Evolutionary conservation across 2,888 invertebrate genomes (phyloP).

Genomic region (Phaedon cochleariae): DNA sequence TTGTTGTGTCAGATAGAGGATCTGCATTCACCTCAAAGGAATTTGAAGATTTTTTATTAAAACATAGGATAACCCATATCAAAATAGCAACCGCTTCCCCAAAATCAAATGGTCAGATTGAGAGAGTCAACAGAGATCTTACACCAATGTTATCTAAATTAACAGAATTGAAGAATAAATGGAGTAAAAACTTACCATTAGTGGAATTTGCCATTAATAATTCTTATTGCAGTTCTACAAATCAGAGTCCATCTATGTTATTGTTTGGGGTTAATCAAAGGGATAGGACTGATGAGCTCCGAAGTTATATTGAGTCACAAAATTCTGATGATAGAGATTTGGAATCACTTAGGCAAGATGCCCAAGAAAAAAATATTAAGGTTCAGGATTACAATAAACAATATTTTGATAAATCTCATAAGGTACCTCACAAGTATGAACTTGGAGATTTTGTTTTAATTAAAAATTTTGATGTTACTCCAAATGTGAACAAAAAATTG

Average conservation of each 20-base stretch:
- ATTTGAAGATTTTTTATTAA: slow-evolving; percentile 39
- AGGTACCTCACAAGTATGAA: slow-evolving; percentile 23
- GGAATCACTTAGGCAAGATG: slow-evolving; percentile 12
- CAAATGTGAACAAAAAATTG: slow-evolving; percentile 39
- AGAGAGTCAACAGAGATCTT: slow-evolving; percentile 35
- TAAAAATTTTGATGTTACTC: slow-evolving; percentile 34
- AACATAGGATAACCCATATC: slow-evolving; percentile 40
- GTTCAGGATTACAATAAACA: slow-evolving; percentile 28
- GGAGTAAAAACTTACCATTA: slow-evolving; percentile 31
- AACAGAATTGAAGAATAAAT: slow-evolving; percentile 31
- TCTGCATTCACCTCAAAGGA: no score
- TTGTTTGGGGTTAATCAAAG: slow-evolving; percentile 31
- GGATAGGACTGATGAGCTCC: slow-evolving; percentile 20
- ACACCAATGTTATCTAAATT: slow-evolving; percentile 43
- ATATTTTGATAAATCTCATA: slow-evolving; percentile 31
- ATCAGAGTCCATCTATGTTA: slow-evolving; percentile 23
- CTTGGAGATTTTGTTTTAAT: slow-evolving; percentile 40
- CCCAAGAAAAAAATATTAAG: slow-evolving; percentile 30
- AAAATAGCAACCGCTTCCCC: slow-evolving; percentile 40
- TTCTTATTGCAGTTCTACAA: slow-evolving; percentile 22
- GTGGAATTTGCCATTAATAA: slow-evolving; percentile 27
- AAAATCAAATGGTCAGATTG: slow-evolving; percentile 26
- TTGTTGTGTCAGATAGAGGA: slow-evolving; percentile 44
- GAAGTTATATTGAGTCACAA: slow-evolving; percentile 13
- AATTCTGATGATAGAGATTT: slow-evolving; percentile 9